Conservation (phyloP, 2,797 vertebrate species). For the Heliangelus exortis region DNA sequence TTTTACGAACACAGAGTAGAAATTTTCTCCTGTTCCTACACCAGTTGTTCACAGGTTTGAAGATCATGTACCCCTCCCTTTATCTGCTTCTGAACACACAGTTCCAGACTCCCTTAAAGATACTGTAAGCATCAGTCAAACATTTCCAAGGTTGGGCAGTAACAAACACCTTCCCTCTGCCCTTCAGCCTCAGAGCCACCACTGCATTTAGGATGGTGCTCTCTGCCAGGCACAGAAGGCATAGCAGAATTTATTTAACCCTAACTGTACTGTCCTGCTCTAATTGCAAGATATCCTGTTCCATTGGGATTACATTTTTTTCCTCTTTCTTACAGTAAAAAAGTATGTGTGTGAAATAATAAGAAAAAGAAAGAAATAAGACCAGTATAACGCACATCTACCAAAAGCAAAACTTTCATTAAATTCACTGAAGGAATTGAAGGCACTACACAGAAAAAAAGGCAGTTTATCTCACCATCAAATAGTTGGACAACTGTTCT, state of each 20-base stretch:
- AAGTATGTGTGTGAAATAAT: background rate
- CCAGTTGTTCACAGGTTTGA: background rate
- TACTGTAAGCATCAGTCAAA: background rate
- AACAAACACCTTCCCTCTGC: background rate
- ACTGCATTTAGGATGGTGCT: background rate
- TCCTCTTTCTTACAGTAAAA: background rate
- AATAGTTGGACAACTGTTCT: background rate
- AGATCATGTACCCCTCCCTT: background rate
- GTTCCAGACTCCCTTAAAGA: background rate
- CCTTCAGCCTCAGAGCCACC: background rate
- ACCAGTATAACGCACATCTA: background rate
- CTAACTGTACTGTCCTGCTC: background rate
- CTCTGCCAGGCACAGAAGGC: background rate
- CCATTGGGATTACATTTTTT: background rate
- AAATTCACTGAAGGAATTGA: background rate
- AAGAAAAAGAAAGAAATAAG: background rate
- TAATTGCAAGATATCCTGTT: background rate
- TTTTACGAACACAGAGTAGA: background rate
- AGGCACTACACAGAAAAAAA: background rate
- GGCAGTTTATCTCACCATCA: background rate
- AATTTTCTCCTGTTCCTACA: background rate
- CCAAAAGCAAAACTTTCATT: background rate
- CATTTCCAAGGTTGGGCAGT: background rate
- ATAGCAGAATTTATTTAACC: background rate
- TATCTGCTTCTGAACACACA: rapidly evolving